Base-by-base conservation (phyloP, 30 jellyfish, hydroid and myxozoan species). In the Clytia hemisphaerica region DNA sequence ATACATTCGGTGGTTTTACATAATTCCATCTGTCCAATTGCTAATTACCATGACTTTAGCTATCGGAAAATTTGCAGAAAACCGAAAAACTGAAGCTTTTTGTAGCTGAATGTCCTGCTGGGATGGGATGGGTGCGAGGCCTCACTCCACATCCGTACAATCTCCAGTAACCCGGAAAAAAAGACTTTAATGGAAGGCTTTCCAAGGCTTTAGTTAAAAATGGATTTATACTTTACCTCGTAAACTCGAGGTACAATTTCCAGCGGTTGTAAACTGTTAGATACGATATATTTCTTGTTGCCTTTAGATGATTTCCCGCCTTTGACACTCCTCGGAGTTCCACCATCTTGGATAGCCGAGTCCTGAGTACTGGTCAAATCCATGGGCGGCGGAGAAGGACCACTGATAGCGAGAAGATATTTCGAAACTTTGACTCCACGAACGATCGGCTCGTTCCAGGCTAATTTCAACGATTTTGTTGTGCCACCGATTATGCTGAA, bases 371-470 rank as follows among this genome's bases (percentile, higher is more conserved):
- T 42, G 53, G 12, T 42, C 15, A 42, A 42, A n/a, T 9, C n/a
- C 12, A 42, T n/a, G 12, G n/a, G n/a, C n/a, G 53, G 15, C 53
- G 28, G 65, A 4, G 75, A 22, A 33, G 81, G 81, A 0, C 81
- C 81, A 32, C 55, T 26, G 27, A 75, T 37, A 31, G 83, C 30
- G 24, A 75, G 15, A 28, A 75, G 60, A 36, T 30, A 75, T 27
- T 75, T 75, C 21, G 59, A 34, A 34, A 75, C 85, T 35, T 65
- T 59, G 27, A 75, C 87, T 5, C 85, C 85, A 2, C 87, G 61
- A 9, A 27, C 59, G 28, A 75, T 61, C 19, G 87, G 87, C 19
- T 65, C 83, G 24, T 75, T 59, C 87, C 87, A 75, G 12, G 79
- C 83, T 21, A 75, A 3, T 16, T 36, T 45, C 55, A 75, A 36